These are phyloP conservation scores for Pimpla rufipes DNA, from an alignment of 2,888 invertebrate species.

Conservation along the genomic window DNA sequence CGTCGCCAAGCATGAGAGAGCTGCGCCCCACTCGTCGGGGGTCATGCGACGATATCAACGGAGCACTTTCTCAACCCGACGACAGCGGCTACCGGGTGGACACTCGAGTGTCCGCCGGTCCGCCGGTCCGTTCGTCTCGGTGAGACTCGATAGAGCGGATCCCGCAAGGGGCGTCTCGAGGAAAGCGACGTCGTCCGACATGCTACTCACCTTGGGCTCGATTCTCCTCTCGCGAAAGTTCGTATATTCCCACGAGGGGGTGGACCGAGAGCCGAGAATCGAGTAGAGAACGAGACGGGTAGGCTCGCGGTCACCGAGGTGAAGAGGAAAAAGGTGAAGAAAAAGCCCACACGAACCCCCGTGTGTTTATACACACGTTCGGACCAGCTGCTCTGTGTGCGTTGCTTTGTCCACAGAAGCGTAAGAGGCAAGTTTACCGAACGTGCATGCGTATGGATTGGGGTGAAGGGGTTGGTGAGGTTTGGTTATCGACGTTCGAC, in stretches of 20 bases:
- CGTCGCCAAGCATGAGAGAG: neutral
- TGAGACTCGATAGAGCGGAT: constrained; percentile 20
- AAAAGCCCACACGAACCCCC: constrained; percentile 3
- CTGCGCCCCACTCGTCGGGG: constrained; percentile 39
- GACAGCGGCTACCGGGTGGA: constrained; percentile 43
- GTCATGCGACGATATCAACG: constrained; percentile 51
- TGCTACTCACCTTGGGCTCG: constrained; percentile 62
- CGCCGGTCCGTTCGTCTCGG: constrained; percentile 49
- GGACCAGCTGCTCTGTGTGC: no score
- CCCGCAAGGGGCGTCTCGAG: constrained; percentile 44
- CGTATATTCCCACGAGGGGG: constrained; percentile 70
- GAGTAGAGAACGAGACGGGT: constrained; percentile 25
- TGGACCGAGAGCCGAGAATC: constrained; percentile 22
- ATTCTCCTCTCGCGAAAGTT: constrained; percentile 73
- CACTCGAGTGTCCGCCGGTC: constrained; percentile 54
- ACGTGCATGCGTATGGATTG: no score
- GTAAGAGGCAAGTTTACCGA: constrained; percentile 76
- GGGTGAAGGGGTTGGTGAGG: constrained; percentile 71
- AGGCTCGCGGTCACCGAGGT: constrained; percentile 1
- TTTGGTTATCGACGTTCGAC: constrained; percentile 74
- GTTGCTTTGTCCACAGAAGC: constrained; percentile 49
- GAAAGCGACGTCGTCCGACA: constrained; percentile 59
- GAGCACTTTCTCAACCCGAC: constrained; percentile 40
- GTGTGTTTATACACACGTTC: constrained; percentile 21
- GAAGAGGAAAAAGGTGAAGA: constrained; percentile 11